A percentile compares a stretch with the other conserved stretches of the same genome.
phyloP scores from a whole-genome alignment of 2,797 vertebrate genomes.

The Macropodus opercularis region DNA sequence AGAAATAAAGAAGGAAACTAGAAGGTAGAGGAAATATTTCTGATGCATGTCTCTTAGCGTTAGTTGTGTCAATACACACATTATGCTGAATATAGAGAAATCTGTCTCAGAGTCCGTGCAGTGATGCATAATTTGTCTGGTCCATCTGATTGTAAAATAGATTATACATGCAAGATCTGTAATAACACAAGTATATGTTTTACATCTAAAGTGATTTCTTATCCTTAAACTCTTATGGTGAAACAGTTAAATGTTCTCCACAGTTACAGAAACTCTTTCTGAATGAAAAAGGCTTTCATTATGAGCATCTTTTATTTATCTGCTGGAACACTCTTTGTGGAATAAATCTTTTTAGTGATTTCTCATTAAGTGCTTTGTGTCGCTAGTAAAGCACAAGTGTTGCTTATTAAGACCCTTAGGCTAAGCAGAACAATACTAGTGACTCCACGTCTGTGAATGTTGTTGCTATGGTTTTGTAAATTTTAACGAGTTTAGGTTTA shows the following conservation, averaged over 20 bases:
- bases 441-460: constrained; percentile 3
- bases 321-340: not conserved
- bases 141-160: too few species aligned
- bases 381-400: not conserved
- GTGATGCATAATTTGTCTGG: too few species aligned
- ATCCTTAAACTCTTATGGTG: not conserved
- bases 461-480: constrained; percentile 10
- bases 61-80: constrained; percentile 1
- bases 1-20: constrained; percentile 14
- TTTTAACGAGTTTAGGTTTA: constrained; percentile 2
- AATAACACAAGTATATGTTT: too few species aligned
- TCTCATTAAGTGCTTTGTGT: constrained; percentile 10
- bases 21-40: constrained; percentile 21
- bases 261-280: not conserved
- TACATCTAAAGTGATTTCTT: too few species aligned
- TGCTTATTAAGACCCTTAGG: constrained; percentile 1
- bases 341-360: constrained; percentile 4
- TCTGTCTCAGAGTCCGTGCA: constrained; percentile 8
- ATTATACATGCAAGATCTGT: too few species aligned
- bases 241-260: not conserved
- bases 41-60: constrained; percentile 19
- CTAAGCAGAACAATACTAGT: not conserved
- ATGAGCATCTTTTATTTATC: constrained; percentile 18
- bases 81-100: constrained; percentile 33
- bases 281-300: not conserved